Conservation (phyloP, 2,888 invertebrate genomes). For the Orchestes rusci region DNA sequence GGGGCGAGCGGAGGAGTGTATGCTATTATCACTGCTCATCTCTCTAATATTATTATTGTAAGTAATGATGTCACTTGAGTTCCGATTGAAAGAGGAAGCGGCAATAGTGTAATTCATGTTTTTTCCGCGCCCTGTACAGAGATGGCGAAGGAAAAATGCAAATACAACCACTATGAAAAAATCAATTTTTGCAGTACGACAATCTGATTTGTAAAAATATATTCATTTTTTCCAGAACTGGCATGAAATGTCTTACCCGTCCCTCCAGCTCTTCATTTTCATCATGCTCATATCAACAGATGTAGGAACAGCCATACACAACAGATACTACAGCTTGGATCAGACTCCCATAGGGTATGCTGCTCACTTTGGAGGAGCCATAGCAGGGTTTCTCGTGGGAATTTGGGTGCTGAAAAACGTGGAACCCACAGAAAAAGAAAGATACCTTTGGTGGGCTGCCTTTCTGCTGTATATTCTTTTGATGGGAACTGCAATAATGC, state of each 20-base stretch:
- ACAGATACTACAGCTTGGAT: slow-evolving; percentile 69
- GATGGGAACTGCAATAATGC: slow-evolving; percentile 50
- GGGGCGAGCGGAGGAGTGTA: slow-evolving; percentile 96
- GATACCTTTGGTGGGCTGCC: slow-evolving; percentile 58
- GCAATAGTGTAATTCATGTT: no score
- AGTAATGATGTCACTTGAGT: slow-evolving; percentile 30
- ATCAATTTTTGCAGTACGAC: no score
- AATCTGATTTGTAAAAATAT: no score
- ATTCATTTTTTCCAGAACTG: slow-evolving; percentile 66
- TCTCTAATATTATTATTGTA: slow-evolving; percentile 85
- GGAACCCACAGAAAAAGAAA: slow-evolving; percentile 53
- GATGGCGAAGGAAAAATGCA: no score
- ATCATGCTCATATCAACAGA: slow-evolving; percentile 73
- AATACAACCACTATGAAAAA: no score
- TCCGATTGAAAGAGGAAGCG: no score
- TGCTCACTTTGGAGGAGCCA: slow-evolving; percentile 79
- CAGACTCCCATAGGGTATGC: slow-evolving; percentile 79
- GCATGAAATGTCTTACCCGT: slow-evolving; percentile 68
- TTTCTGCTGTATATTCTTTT: slow-evolving; percentile 61
- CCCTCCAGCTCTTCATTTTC: slow-evolving; percentile 75
- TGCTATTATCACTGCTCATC: slow-evolving; percentile 86
- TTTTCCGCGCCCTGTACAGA: no score
- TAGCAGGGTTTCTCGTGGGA: slow-evolving; percentile 72
- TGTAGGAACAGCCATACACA: slow-evolving; percentile 82
- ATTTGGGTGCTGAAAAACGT: slow-evolving; percentile 58